These are phyloP conservation scores for Stratiolaelaps scimitus DNA, from an alignment of 1,140 invertebrate species.

Conservation along the genomic window DNA sequence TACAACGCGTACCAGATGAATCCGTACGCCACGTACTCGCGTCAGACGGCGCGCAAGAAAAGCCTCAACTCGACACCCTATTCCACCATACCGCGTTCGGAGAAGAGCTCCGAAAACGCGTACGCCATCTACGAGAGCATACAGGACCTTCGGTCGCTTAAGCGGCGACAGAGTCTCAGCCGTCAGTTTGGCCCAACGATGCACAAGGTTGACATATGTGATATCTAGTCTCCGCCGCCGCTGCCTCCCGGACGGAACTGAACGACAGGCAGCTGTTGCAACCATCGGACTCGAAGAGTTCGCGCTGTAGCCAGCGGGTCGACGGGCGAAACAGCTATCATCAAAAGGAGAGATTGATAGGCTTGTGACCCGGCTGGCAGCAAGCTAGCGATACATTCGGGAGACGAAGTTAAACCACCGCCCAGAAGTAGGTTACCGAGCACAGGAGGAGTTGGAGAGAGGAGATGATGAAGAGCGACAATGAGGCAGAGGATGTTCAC, in stretches of 20 bases:
- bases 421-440: too few relatives aligned
- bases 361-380: too few relatives aligned
- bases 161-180: slow-evolving; percentile 13
- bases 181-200: slow-evolving; percentile 21
- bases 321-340: too few relatives aligned
- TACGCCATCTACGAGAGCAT: slow-evolving; percentile 28
- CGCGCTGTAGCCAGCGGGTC: too few relatives aligned
- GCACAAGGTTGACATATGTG: slow-evolving; percentile 28
- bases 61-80: slow-evolving; percentile 21
- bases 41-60: slow-evolving; percentile 13
- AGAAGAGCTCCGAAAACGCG: slow-evolving; percentile 21
- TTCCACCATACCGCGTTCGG: slow-evolving; percentile 17
- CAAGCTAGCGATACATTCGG: too few relatives aligned
- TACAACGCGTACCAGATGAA: slow-evolving; percentile 27
- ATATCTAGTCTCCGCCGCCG: slow-evolving; percentile 21
- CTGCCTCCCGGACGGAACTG: slow-evolving; percentile 20
- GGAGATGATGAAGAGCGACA: too few relatives aligned
- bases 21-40: slow-evolving; percentile 18
- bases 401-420: too few relatives aligned
- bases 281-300: too few relatives aligned
- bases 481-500: too few relatives aligned
- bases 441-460: too few relatives aligned
- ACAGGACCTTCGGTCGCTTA: slow-evolving; percentile 13
- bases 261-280: slow-evolving; percentile 16
- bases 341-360: too few relatives aligned